Base-by-base conservation (phyloP, 1,140 invertebrate species). In the Orussus abietinus region DNA sequence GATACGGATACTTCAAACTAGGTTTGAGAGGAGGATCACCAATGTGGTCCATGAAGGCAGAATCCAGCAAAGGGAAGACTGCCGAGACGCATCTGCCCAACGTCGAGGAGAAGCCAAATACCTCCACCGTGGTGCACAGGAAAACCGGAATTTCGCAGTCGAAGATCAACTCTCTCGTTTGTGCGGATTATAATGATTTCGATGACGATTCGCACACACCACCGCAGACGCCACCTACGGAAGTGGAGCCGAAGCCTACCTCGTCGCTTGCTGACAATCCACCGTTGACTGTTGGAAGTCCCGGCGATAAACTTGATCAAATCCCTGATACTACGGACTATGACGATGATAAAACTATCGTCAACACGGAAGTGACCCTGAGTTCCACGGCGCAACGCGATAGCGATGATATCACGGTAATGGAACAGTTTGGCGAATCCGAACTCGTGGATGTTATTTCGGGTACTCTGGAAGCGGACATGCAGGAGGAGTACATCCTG, bases 21-120 rank as follows among this genome's bases (percentile, higher is more conserved):
- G 86, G 83, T 4, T 67, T 88, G 2, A 69, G 79, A 47, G 86
- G 86, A 6, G 86, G 86, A 2, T 80, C 82, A 0, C 85, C 85
- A 0, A 84, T 86, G 75, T 86, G 83, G 80, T 72, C 75, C 47
- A 54, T 60, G 0, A 74, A 74, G 39, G 52, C 69, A 1, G 62
- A 69, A 35, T 59, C 64, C 4, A 72, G 63, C 35, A 75, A 74
- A 46, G 61, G 62, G 0, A 71, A 72, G 42, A 61, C 64, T 0
- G 66, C 69, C 0, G 76, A 77, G 10, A 64, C 66, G 1, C 62
- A 65, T 18, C 51, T 66, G 5, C 35, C 46, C 9, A 39, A 38
- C 20, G 44, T 38, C 9, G 61, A 66, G 4, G 69, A 69, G 3
- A 71, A 71, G 25, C 69, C 74, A 0, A 74, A 78, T 15, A 77